These are phyloP conservation scores for Neomonachus schauinslandi DNA, from an alignment of 2,113 vertebrate species.

Conservation along the genomic window DNA sequence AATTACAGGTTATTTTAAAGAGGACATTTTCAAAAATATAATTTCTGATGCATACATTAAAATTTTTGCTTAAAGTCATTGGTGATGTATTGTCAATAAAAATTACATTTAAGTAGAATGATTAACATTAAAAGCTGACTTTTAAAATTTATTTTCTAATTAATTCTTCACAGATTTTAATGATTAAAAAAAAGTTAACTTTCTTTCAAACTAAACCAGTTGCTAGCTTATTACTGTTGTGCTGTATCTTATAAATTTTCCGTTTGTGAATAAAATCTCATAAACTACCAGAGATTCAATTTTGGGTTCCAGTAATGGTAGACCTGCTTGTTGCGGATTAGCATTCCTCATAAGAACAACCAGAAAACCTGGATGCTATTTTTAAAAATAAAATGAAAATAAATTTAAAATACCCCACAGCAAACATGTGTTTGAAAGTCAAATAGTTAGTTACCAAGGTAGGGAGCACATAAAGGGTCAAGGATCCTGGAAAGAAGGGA, in stretches of 20 bases:
- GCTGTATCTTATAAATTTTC: not conserved
- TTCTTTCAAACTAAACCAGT: not conserved
- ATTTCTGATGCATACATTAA: not conserved
- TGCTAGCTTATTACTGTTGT: not conserved
- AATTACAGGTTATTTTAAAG: not conserved
- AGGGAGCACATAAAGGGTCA: not conserved
- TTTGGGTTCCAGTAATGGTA: not conserved
- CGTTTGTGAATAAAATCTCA: not conserved
- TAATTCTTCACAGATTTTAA: not conserved
- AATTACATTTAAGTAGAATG: not conserved
- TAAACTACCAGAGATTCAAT: not conserved
- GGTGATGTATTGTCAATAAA: not conserved
- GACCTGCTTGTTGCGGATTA: not conserved
- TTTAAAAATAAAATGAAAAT: not conserved
- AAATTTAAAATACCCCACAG: not conserved
- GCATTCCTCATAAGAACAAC: not conserved
- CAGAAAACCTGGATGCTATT: not conserved
- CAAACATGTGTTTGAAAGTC: not conserved
- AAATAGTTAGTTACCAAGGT: not conserved
- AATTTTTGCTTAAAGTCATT: not conserved
- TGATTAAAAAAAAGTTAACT: not conserved
- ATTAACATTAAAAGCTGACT: slow-evolving; percentile 17
- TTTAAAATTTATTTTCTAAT: slow-evolving; percentile 9
- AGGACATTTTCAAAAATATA: not conserved
- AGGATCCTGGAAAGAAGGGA: not conserved